phyloP scores from a whole-genome alignment of 2,888 invertebrate genomes.

The Melanchra persicariae region DNA sequence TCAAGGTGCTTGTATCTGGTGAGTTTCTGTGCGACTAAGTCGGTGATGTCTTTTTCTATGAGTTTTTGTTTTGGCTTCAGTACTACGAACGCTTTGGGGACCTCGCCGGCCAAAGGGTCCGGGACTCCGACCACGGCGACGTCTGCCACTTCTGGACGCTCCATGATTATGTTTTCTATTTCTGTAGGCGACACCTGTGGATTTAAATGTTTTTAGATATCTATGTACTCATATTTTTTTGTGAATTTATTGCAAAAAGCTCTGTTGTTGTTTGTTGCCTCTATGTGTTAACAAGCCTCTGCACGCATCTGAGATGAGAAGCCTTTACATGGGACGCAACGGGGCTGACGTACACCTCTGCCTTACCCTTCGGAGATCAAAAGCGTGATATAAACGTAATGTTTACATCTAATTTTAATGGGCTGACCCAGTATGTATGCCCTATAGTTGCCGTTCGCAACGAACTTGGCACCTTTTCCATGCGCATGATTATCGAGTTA shows the following conservation, averaged over 20 bases:
- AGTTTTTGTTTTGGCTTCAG: conserved; percentile 89
- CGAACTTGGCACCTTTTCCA: background rate
- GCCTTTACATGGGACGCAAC: too few species aligned
- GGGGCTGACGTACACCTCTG: background rate
- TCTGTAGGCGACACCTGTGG: conserved; percentile 96
- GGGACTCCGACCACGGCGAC: conserved; percentile 95
- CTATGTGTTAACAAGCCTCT: too few species aligned
- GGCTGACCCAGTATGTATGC: background rate
- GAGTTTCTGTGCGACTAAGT: conserved; percentile 92
- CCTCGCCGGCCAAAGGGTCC: conserved; percentile 93
- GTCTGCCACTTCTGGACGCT: conserved; percentile 93
- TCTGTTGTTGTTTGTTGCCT: too few species aligned
- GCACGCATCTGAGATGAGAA: too few species aligned
- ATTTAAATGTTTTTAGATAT: background rate
- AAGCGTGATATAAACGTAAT: background rate
- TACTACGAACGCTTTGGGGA: conserved; percentile 94
- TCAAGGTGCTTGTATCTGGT: conserved; percentile 93
- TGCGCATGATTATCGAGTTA: too few species aligned
- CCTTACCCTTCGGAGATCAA: background rate
- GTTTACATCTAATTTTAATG: background rate
- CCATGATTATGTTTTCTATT: conserved; percentile 94
- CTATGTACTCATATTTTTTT: background rate
- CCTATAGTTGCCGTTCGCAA: too few species aligned
- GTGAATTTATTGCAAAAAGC: background rate
- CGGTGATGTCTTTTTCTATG: conserved; percentile 90